These are phyloP conservation scores for Sebastes fasciatus DNA, from an alignment of 2,113 vertebrate genomes.

Conservation along the genomic window DNA sequence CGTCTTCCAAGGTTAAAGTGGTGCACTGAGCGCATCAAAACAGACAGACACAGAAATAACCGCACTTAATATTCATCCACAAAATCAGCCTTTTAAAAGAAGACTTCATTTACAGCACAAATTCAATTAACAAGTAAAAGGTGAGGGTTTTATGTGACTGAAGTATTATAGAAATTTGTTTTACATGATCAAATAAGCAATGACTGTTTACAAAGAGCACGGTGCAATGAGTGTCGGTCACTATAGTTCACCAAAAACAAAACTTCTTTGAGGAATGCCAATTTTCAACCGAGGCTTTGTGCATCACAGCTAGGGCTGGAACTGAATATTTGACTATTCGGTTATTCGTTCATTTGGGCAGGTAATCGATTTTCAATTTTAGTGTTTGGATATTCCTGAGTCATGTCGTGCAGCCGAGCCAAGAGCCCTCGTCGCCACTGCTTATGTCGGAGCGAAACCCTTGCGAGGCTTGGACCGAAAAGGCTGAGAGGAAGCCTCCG, in stretches of 20 bases:
- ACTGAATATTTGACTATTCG: too few relatives aligned
- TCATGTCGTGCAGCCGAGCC: too few relatives aligned
- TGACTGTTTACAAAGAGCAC: neutral
- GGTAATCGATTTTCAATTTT: too few relatives aligned
- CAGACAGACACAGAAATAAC: neutral
- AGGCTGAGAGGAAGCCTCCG: too few relatives aligned
- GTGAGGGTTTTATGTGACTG: neutral
- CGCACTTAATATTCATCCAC: neutral
- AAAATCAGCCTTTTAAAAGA: neutral
- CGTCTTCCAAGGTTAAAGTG: conserved; percentile 97
- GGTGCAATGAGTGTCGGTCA: neutral
- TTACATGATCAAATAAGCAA: neutral
- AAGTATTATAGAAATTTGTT: neutral
- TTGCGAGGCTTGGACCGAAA: too few relatives aligned
- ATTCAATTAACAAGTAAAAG: neutral
- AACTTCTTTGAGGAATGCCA: neutral
- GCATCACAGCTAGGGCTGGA: neutral
- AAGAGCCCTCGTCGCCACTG: too few relatives aligned
- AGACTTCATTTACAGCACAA: neutral
- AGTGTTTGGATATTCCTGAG: too few relatives aligned
- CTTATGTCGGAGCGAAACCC: too few relatives aligned
- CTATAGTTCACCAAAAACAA: too few relatives aligned
- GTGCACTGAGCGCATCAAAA: conserved; percentile 86
- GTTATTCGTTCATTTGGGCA: too few relatives aligned
- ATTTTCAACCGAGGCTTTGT: neutral